Evolutionary conservation across 2,113 vertebrate species (phyloP), one percentile per base, ranked within the genome.

Genomic region (Synodontis membranacea): DNA sequence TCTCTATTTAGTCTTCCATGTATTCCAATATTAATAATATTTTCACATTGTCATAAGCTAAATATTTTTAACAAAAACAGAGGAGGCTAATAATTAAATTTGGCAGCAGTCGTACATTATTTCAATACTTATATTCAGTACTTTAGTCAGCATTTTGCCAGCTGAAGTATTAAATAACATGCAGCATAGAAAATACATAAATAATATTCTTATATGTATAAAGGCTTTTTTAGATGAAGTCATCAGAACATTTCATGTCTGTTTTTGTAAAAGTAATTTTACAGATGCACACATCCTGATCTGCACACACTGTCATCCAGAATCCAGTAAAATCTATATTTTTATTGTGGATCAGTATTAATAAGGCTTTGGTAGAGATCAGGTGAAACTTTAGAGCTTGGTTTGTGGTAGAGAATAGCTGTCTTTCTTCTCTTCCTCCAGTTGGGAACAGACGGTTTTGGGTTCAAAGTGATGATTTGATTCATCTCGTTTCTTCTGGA

Each of bases 401-500:
- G 80, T 90, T 88, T 90, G 87, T 44, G 19, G 52, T 0, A 34
- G 5, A 11, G 25, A 28, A 42, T 54, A 68, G 17, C 17, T 23
- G 0, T 54, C 48, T 58, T 48, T 66, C n/a, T 5, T 54, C 28
- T 56, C 82, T 56, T 80, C 74, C 37, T 89, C 88, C 50, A 78
- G 31, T 34, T 87, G 80, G 1, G 46, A 48, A 44, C 58, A 39
- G 80, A 91, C 54, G 56, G 80, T 92, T 58, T 91, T 56, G 66
- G 93, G 58, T 0, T 19, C 82, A 62, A 89, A 82, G 28, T 0
- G 9, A 14, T 90, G 87, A 66, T 86, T 34, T 66, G 89, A 87
- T 76, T 90, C 70, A 0, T 92, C 89, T n/a, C 83, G 85, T 78
- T 48, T 78, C 82, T 92, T 95, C 90, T 96, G 96, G 1, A 94